A percentile compares a stretch with the other conserved stretches of the same genome.
These are phyloP conservation scores for Tonatia bakeri DNA, from an alignment of 2,113 vertebrate genomes.

Conservation along the genomic window DNA sequence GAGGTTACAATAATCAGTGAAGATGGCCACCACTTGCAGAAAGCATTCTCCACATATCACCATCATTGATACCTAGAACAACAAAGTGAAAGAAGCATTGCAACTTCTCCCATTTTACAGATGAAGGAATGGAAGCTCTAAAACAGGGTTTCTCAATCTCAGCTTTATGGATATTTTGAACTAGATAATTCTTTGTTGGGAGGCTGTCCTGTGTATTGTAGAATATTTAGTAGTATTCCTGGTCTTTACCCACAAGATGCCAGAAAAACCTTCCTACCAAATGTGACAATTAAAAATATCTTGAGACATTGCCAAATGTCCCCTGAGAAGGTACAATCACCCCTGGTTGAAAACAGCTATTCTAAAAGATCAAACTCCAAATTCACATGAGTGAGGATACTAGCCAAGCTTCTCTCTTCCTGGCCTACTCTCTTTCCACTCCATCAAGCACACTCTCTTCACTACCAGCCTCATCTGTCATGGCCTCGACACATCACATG, in stretches of 20 bases:
- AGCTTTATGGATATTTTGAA: not conserved
- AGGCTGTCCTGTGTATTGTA: accelerated
- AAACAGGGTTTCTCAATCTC: not conserved
- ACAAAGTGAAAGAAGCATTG: not conserved
- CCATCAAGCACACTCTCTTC: not conserved
- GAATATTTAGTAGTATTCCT: not conserved
- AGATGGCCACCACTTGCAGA: not conserved
- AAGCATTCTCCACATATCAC: accelerated
- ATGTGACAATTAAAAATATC: not conserved
- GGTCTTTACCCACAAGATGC: not conserved
- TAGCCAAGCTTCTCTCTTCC: not conserved
- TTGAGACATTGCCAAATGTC: not conserved
- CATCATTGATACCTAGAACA: not conserved
- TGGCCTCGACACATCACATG: not conserved
- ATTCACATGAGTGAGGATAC: not conserved
- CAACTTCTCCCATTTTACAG: not conserved
- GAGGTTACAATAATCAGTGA: not conserved
- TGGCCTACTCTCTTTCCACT: not conserved
- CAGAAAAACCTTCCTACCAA: not conserved
- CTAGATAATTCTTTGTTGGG: not conserved
- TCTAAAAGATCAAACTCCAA: not conserved
- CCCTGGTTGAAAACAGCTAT: not conserved
- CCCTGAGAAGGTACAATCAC: not conserved
- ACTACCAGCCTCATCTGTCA: not conserved
- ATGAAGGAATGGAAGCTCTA: accelerated